Evolutionary conservation across 2,113 vertebrate species (phyloP).

Genomic region (Ceuthmochares aereus): DNA sequence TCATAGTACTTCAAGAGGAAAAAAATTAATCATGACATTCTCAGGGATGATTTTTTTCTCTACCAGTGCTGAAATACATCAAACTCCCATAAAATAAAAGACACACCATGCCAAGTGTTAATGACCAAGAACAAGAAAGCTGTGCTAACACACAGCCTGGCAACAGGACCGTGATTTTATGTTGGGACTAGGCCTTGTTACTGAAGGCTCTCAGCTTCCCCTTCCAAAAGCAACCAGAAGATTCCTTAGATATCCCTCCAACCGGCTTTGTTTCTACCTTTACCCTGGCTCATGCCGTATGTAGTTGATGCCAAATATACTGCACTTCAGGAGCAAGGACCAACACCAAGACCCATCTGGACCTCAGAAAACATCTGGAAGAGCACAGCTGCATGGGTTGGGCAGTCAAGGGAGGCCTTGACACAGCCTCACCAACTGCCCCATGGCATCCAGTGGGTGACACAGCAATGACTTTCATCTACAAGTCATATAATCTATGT

Average conservation of each 20-base stretch:
- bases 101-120: not conserved
- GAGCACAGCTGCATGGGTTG: not conserved
- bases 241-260: not conserved
- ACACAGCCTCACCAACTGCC: fast-evolving
- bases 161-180: not conserved
- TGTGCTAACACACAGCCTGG: not conserved
- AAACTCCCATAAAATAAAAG: conserved; percentile 33
- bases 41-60: not conserved
- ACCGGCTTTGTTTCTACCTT: not conserved
- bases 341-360: not conserved
- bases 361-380: not conserved
- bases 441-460: fast-evolving
- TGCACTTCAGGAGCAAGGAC: not conserved
- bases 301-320: not conserved
- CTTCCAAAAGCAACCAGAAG: not conserved
- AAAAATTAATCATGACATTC: conserved; percentile 47
- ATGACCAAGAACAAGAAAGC: not conserved
- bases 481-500: too few species aligned
- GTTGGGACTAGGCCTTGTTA: not conserved
- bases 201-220: not conserved
- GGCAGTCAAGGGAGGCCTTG: not conserved
- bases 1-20: conserved; percentile 32
- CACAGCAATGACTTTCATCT: not conserved
- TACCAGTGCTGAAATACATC: conserved; percentile 15
- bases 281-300: not conserved